These are phyloP conservation scores for Myxocyprinus asiaticus DNA, from an alignment of 2,113 vertebrate genomes.

Conservation along the genomic window DNA sequence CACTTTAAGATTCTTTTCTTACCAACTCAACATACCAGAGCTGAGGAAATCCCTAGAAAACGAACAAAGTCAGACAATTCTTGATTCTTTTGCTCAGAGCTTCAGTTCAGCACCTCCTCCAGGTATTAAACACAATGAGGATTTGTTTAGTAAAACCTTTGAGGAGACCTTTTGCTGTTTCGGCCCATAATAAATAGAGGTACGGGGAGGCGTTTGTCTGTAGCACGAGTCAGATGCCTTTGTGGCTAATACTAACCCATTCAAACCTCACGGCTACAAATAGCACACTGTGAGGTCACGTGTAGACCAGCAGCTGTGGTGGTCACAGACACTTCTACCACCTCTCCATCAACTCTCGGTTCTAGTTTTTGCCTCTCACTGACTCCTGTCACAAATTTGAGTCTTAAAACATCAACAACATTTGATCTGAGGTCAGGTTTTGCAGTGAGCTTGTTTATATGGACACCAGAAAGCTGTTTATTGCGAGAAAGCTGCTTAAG, in stretches of 20 bases:
- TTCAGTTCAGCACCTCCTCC: neutral
- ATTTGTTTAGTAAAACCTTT: neutral
- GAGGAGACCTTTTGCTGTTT: neutral
- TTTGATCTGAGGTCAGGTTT: too few relatives aligned
- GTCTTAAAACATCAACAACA: neutral
- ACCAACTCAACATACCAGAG: constrained; percentile 1
- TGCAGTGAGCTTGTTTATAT: too few relatives aligned
- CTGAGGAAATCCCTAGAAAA: neutral
- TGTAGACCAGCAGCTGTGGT: constrained; percentile 61
- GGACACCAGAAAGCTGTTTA: too few relatives aligned
- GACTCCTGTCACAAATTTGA: neutral
- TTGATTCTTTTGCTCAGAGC: neutral
- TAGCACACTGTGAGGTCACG: constrained; percentile 63
- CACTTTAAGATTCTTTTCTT: constrained; percentile 12
- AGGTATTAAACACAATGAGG: neutral
- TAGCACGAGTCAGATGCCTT: constrained; percentile 46
- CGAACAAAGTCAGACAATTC: neutral
- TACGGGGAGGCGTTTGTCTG: neutral
- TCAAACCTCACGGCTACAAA: constrained; percentile 64
- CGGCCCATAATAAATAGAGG: neutral
- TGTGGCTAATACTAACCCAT: constrained; percentile 48
- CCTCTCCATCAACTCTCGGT: too few relatives aligned
- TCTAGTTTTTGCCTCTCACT: neutral
- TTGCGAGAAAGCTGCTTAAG: too few relatives aligned
- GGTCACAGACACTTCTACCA: neutral